Evolutionary conservation across 1,140 invertebrate species (phyloP).

Genomic region (Trichomalopsis sarcophagae): DNA sequence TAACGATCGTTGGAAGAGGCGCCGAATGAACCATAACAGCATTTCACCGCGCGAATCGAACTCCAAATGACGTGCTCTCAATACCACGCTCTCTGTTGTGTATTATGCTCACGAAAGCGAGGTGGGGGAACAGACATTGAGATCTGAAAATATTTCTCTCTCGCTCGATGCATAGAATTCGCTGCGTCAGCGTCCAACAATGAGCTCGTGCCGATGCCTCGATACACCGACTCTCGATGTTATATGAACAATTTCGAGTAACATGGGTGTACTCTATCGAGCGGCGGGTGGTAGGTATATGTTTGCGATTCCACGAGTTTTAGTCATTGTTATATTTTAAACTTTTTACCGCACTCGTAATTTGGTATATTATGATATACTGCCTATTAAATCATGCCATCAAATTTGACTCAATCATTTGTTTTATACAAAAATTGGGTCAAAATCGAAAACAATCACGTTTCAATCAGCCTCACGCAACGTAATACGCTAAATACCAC

Average conservation of each 20-base stretch:
- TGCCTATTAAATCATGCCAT: too few relatives aligned
- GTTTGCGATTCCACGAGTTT: background rate
- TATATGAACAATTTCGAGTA: conserved; percentile 60
- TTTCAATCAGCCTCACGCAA: too few relatives aligned
- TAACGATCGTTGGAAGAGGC: background rate
- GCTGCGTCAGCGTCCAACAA: conserved; percentile 59
- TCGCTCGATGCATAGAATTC: conserved; percentile 7
- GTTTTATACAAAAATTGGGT: too few relatives aligned
- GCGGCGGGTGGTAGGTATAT: background rate
- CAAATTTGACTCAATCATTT: too few relatives aligned
- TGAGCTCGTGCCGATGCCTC: conserved; percentile 24
- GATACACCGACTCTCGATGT: conserved; percentile 35
- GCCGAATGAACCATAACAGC: background rate
- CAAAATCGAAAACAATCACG: too few relatives aligned
- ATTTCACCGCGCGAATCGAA: background rate
- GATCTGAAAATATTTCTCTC: conserved; percentile 35
- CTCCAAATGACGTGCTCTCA: conserved; percentile 6
- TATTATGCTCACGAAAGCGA: background rate
- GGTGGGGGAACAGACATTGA: background rate
- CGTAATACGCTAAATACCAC: too few relatives aligned
- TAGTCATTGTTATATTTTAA: background rate
- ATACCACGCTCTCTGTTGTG: background rate
- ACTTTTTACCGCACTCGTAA: too few relatives aligned
- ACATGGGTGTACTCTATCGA: conserved; percentile 52
- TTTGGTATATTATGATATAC: too few relatives aligned